Percentiles rank a stretch among this genome's conserved stretches.
phyloP scores from a whole-genome alignment of 2,797 vertebrate species.

The Lacerta bilineata region DNA sequence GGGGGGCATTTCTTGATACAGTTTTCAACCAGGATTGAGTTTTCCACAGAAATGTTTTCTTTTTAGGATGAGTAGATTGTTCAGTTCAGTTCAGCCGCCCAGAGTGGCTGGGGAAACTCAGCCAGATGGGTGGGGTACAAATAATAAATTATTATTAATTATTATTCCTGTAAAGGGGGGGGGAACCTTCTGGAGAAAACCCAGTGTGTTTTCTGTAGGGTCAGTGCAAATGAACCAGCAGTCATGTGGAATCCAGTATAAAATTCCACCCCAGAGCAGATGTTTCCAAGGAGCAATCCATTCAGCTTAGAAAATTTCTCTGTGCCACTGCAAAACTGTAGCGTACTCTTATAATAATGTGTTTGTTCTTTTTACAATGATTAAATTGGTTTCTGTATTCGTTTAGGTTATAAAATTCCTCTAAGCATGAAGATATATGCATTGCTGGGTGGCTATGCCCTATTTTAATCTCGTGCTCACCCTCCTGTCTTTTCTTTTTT shows the following conservation, averaged over 20 bases:
- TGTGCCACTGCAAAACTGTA: background rate
- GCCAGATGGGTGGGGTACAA: too few species aligned
- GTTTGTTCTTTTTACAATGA: background rate
- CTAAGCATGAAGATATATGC: background rate
- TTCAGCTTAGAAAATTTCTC: background rate
- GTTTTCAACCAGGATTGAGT: conserved; percentile 1
- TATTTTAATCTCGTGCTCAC: too few species aligned
- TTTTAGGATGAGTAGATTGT: background rate
- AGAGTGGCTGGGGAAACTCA: too few species aligned
- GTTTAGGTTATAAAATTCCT: background rate
- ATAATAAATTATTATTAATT: too few species aligned
- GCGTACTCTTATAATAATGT: background rate
- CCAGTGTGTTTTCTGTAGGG: background rate
- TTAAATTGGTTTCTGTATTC: background rate
- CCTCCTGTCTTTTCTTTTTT: too few species aligned
- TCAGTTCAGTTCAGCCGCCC: background rate
- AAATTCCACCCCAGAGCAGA: background rate
- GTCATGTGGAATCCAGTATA: background rate
- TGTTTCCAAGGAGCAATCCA: too few species aligned
- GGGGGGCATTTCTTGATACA: background rate
- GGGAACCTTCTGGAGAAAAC: background rate
- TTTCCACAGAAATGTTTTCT: background rate
- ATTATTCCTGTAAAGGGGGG: background rate
- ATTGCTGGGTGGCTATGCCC: too few species aligned
- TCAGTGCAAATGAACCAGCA: background rate